A percentile compares a stretch with the other conserved stretches of the same genome.
These are phyloP conservation scores for Eleutherodactylus coqui DNA, from an alignment of 2,797 vertebrate species.

Conservation along the genomic window DNA sequence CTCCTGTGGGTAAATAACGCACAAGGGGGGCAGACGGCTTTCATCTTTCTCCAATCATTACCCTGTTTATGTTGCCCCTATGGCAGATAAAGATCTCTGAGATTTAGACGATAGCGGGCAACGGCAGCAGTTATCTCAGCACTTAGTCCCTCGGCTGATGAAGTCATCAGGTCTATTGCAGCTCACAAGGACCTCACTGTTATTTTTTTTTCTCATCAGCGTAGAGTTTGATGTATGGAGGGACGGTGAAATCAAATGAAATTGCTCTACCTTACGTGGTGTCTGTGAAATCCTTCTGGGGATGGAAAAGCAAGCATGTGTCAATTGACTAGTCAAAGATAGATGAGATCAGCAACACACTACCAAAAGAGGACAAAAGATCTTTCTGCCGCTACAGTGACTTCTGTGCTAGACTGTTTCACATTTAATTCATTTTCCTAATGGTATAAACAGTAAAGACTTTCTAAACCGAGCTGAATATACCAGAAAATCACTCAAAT, in stretches of 20 bases:
- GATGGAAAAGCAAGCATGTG: neutral
- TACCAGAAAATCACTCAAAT: neutral
- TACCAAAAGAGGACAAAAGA: slow-evolving; percentile 14
- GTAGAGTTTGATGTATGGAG: slow-evolving; percentile 51
- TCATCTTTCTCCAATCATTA: neutral
- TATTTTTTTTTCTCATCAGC: slow-evolving; percentile 30
- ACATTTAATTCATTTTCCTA: neutral
- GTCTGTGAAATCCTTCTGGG: slow-evolving; percentile 18
- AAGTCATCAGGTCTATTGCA: slow-evolving; percentile 18
- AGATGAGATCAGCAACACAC: slow-evolving; percentile 51
- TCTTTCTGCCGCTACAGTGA: neutral
- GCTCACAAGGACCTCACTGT: slow-evolving; percentile 32
- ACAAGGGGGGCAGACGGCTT: neutral
- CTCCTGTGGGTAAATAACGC: neutral
- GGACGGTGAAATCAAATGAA: slow-evolving; percentile 34
- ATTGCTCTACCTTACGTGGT: slow-evolving; percentile 25
- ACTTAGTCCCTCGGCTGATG: slow-evolving; percentile 14
- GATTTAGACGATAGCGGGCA: neutral
- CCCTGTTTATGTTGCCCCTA: neutral
- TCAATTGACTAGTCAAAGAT: slow-evolving; percentile 16
- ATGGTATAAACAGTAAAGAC: neutral
- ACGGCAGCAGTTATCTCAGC: slow-evolving; percentile 26
- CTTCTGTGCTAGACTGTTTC: neutral
- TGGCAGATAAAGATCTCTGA: neutral
- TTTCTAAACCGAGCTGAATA: neutral